phyloP scores from a whole-genome alignment of 2,888 invertebrate genomes.

The Meiosimyza decipiens region DNA sequence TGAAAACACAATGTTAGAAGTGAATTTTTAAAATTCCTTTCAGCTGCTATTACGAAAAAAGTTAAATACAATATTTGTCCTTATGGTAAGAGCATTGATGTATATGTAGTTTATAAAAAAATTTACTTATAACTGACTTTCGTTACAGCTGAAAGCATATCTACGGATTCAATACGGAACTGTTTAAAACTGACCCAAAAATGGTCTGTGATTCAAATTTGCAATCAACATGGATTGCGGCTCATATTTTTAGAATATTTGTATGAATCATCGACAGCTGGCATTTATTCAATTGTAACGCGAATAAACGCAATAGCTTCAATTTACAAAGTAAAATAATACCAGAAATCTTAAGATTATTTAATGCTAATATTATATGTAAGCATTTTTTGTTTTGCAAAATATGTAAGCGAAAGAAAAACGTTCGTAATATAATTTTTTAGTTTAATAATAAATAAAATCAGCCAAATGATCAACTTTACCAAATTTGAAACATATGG shows the following conservation, averaged over 20 bases:
- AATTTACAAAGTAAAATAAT: constrained; percentile 48
- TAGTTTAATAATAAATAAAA: constrained; percentile 27
- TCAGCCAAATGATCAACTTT: constrained; percentile 34
- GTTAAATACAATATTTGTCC: constrained; percentile 71
- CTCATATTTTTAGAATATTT: constrained; percentile 66
- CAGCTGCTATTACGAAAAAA: constrained; percentile 75
- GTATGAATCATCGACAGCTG: constrained; percentile 65
- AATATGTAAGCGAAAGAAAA: constrained; percentile 23
- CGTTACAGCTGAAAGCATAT: constrained; percentile 84
- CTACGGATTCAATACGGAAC: constrained; percentile 87
- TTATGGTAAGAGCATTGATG: constrained; percentile 71
- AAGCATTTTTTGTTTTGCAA: constrained; percentile 6
- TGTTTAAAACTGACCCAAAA: constrained; percentile 84
- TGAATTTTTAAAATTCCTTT: constrained; percentile 74
- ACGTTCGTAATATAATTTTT: constrained; percentile 20
- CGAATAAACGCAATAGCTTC: constrained; percentile 62
- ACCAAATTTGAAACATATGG: constrained; percentile 31
- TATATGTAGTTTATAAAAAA: not conserved
- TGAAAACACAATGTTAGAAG: constrained; percentile 72
- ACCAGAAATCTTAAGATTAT: too few relatives aligned
- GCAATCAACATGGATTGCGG: constrained; percentile 65
- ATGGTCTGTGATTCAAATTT: constrained; percentile 80
- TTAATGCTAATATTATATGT: too few relatives aligned
- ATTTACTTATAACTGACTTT: not conserved
- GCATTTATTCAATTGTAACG: constrained; percentile 60